Percentiles rank a stretch among this genome's conserved stretches.
Evolutionary conservation across 2,888 invertebrate genomes (phyloP).

Genomic region (Drosophila aldrichi): DNA sequence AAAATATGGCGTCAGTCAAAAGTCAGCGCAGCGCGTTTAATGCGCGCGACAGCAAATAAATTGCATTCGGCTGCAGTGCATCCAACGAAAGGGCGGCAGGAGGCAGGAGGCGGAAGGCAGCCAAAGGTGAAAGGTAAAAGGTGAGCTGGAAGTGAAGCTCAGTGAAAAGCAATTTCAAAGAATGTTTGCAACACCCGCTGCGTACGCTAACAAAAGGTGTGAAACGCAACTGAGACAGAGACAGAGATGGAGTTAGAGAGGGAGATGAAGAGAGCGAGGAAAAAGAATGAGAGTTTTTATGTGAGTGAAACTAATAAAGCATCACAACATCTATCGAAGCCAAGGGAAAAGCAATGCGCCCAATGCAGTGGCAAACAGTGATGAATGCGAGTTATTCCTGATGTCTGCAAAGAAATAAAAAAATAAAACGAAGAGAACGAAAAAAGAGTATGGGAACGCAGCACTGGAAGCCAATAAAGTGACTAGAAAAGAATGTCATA

Average conservation of each 20-base stretch:
- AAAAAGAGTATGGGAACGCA: neutral
- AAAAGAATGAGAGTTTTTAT: conserved; percentile 13
- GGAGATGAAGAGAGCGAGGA: neutral
- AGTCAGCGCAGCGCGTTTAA: conserved; percentile 81
- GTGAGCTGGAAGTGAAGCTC: conserved; percentile 10
- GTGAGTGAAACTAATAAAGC: conserved; percentile 47
- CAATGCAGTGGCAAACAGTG: conserved; percentile 11
- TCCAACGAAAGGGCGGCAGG: neutral
- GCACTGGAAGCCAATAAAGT: conserved; percentile 21
- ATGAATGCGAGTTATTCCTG: conserved; percentile 32
- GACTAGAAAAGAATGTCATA: conserved; percentile 4
- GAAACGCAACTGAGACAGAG: conserved; percentile 20
- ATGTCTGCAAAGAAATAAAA: neutral
- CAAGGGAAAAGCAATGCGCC: neutral
- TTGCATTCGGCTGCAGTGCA: conserved; percentile 76
- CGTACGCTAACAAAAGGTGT: conserved; percentile 49
- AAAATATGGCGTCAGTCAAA: conserved; percentile 84
- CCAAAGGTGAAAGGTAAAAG: conserved; percentile 12
- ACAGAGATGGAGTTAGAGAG: neutral
- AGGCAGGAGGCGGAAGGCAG: neutral
- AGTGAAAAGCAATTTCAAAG: conserved; percentile 63
- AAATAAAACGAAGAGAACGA: neutral
- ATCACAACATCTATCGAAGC: conserved; percentile 17
- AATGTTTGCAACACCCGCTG: conserved; percentile 49
- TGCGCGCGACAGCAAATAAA: conserved; percentile 83